Percentiles rank a stretch among this genome's conserved stretches.
These are phyloP conservation scores for Apotomis betuletana DNA, from an alignment of 2,888 invertebrate genomes.

Conservation along the genomic window DNA sequence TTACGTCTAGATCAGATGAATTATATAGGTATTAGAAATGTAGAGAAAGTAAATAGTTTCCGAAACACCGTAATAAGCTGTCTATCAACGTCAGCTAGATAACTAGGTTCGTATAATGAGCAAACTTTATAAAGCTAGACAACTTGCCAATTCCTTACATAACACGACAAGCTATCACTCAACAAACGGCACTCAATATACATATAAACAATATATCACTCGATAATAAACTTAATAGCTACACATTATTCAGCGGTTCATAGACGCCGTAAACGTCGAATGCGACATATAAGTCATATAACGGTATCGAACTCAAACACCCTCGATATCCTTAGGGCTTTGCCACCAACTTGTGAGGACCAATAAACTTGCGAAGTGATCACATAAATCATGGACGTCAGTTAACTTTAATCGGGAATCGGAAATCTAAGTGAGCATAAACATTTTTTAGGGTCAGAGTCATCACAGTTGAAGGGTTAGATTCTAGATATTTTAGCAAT, in stretches of 20 bases:
- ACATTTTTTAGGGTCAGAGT: conserved; percentile 41
- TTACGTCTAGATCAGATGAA: neutral
- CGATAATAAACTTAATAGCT: conserved; percentile 44
- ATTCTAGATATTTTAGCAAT: neutral
- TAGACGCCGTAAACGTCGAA: conserved; percentile 50
- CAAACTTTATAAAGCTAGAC: neutral
- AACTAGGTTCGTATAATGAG: neutral
- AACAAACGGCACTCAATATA: conserved; percentile 5
- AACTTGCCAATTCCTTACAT: neutral
- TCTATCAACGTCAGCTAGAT: conserved; percentile 7
- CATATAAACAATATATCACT: too few relatives aligned
- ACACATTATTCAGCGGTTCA: conserved; percentile 47
- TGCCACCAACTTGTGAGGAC: conserved; percentile 54
- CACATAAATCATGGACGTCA: conserved; percentile 60
- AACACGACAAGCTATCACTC: conserved; percentile 19
- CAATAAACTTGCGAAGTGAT: conserved; percentile 60
- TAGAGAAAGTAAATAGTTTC: neutral
- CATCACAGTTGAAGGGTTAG: neutral
- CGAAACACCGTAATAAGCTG: neutral
- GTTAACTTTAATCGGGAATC: conserved; percentile 55
- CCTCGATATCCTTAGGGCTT: conserved; percentile 51
- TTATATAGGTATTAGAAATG: neutral
- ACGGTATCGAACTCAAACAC: conserved; percentile 50
- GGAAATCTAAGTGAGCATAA: conserved; percentile 46
- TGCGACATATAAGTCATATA: conserved; percentile 48